Evolutionary conservation across 2,113 vertebrate genomes (phyloP).

Genomic region (Myotis brandtii): DNA sequence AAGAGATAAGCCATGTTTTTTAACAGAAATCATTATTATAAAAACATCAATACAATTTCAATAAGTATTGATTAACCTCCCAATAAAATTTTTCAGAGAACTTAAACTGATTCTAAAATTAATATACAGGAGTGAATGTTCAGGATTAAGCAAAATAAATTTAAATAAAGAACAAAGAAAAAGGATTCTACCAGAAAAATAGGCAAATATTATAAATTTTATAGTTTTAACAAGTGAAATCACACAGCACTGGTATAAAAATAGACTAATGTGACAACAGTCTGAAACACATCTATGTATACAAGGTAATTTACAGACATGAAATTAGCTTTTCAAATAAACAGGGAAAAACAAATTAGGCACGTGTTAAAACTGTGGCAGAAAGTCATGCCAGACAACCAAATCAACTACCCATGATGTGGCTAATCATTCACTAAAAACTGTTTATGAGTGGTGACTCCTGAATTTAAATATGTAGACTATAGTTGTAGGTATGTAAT

Average conservation of each 20-base stretch:
- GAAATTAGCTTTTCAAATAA: not conserved
- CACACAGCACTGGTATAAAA: not conserved
- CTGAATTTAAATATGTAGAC: no score
- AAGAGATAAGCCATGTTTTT: not conserved
- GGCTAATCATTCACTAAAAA: no score
- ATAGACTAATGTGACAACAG: not conserved
- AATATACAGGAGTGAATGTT: not conserved
- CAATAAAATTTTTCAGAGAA: not conserved
- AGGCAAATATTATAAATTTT: constrained; percentile 12
- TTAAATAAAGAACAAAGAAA: constrained; percentile 43
- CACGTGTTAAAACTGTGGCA: no score
- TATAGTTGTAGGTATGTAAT: no score
- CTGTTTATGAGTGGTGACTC: no score
- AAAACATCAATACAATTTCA: constrained; percentile 17
- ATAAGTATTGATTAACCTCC: not conserved
- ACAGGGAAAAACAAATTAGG: not conserved
- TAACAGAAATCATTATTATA: not conserved
- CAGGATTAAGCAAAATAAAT: not conserved
- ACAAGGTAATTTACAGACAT: not conserved
- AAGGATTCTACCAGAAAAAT: constrained; percentile 2
- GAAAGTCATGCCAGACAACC: no score
- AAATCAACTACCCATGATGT: no score
- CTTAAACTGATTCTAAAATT: constrained; percentile 2
- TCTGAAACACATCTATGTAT: not conserved
- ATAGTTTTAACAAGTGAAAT: not conserved